Percentiles rank a stretch among this genome's conserved stretches.
Conservation (phyloP, 2,888 invertebrate genomes). For the Pteria penguin region DNA sequence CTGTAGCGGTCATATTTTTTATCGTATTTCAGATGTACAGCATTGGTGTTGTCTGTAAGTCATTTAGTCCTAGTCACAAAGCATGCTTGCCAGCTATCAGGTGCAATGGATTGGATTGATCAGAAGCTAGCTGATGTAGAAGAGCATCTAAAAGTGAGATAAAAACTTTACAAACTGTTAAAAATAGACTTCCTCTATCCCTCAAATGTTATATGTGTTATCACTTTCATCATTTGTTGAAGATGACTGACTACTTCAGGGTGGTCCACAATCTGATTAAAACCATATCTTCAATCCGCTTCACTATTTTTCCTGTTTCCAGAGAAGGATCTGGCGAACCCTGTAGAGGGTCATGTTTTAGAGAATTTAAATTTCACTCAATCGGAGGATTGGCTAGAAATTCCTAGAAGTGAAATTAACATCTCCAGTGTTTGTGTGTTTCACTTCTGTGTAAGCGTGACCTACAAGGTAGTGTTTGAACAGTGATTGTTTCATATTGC, state of each 20-base stretch:
- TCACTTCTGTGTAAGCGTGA: too few relatives aligned
- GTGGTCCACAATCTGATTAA: not conserved
- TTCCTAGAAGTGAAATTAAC: too few relatives aligned
- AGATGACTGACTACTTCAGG: not conserved
- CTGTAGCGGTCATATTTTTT: too few relatives aligned
- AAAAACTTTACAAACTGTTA: not conserved
- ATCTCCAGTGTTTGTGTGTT: too few relatives aligned
- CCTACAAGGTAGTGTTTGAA: too few relatives aligned
- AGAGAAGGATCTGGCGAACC: not conserved
- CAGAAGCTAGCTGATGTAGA: conserved; percentile 85
- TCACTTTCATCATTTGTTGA: not conserved
- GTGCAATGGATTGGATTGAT: conserved; percentile 83
- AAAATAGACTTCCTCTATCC: not conserved
- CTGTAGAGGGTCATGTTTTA: not conserved
- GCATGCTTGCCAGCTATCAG: conserved; percentile 80
- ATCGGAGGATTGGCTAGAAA: too few relatives aligned
- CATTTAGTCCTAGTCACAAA: conserved; percentile 86
- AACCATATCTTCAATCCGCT: too few relatives aligned
- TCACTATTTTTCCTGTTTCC: not conserved
- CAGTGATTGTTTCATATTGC: too few relatives aligned
- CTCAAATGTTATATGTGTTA: not conserved
- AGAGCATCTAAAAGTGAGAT: conserved; percentile 83
- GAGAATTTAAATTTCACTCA: not conserved
- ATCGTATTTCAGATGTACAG: conserved; percentile 83
- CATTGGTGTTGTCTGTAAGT: conserved; percentile 85